These are phyloP conservation scores for Pristiophorus japonicus DNA, from an alignment of 2,113 vertebrate species.

Conservation along the genomic window DNA sequence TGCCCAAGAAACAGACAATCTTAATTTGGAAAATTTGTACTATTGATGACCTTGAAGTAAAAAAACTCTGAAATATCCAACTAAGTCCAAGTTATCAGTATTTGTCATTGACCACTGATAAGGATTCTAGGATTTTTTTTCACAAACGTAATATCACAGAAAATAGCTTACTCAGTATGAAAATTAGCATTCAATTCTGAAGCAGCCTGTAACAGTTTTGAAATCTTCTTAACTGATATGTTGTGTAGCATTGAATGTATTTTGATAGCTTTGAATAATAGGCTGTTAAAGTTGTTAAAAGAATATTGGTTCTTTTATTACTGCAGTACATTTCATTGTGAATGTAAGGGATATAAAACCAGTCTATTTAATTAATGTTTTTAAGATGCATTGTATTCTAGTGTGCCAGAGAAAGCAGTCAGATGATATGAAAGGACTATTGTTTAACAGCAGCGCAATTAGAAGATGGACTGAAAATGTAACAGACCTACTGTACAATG, in stretches of 20 bases:
- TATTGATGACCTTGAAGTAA: background rate
- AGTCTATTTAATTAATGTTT: slow-evolving; percentile 1
- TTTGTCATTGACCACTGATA: background rate
- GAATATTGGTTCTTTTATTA: slow-evolving; percentile 25
- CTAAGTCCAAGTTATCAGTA: background rate
- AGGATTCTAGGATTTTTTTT: background rate
- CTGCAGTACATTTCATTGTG: background rate
- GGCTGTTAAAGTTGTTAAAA: background rate
- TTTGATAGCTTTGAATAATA: slow-evolving; percentile 21
- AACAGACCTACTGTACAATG: background rate
- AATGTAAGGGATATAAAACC: background rate
- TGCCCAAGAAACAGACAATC: too few species aligned
- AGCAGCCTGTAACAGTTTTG: background rate
- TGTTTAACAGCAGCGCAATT: background rate
- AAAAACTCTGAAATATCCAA: background rate
- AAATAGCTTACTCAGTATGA: background rate
- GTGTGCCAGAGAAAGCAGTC: background rate
- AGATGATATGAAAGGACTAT: background rate
- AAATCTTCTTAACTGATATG: background rate
- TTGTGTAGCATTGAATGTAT: background rate
- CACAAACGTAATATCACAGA: background rate
- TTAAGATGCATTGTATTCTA: background rate
- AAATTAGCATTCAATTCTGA: background rate
- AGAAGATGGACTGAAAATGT: slow-evolving; percentile 5
- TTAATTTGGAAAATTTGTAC: background rate